Percentiles rank a stretch among this genome's conserved stretches.
Evolutionary conservation across 2,797 vertebrate genomes (phyloP).

Genomic region (Rhyacichthys aspro): DNA sequence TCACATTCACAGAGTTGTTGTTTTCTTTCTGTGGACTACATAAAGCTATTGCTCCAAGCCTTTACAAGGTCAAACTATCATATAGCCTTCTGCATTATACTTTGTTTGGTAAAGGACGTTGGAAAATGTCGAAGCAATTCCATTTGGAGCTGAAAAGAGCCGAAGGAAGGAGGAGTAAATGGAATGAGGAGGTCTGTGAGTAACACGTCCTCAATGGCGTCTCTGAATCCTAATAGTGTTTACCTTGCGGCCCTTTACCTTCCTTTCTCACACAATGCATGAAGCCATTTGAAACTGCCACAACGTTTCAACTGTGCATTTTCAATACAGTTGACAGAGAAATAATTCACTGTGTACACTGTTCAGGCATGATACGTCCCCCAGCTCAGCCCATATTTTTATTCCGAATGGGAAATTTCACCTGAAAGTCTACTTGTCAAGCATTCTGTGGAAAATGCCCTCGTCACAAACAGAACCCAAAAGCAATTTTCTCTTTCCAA

Average conservation of each 20-base stretch:
- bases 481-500: conserved; percentile 44
- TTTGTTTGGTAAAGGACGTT: conserved; percentile 13
- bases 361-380: conserved; percentile 24
- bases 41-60: conserved; percentile 10
- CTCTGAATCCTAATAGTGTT: conserved; percentile 48
- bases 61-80: conserved; percentile 25
- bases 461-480: conserved; percentile 40
- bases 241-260: conserved; percentile 21
- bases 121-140: conserved; percentile 46
- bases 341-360: conserved; percentile 31
- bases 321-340: conserved; percentile 18
- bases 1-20: not conserved
- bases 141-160: conserved; percentile 23
- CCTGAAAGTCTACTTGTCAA: conserved; percentile 37
- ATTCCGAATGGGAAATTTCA: conserved; percentile 37
- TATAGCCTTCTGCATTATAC: conserved; percentile 9
- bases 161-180: not conserved
- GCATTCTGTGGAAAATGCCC: conserved; percentile 27
- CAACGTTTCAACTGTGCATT: conserved; percentile 10
- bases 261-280: conserved; percentile 6
- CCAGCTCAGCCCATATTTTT: conserved; percentile 34
- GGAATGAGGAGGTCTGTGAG: conserved; percentile 5
- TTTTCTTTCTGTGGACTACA: not conserved
- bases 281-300: conserved; percentile 15
- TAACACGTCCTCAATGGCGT: conserved; percentile 24